A percentile compares a stretch with the other conserved stretches of the same genome.
Conservation (phyloP, 2,797 vertebrate genomes). For the Knipowitschia caucasica region DNA sequence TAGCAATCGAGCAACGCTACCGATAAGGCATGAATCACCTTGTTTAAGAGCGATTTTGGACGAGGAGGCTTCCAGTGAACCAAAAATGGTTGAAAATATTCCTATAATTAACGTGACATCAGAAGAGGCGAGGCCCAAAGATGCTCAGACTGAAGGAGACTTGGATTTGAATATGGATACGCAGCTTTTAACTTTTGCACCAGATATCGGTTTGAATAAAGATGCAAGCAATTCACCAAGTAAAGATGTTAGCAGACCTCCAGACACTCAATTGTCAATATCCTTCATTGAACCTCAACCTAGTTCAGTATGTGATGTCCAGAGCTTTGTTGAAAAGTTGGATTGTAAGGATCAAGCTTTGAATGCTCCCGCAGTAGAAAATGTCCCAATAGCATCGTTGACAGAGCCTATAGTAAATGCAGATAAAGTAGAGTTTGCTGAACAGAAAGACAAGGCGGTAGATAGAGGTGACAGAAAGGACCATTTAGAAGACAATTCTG, state of each 20-base stretch:
- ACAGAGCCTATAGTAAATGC: conserved; percentile 48
- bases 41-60: conserved; percentile 86
- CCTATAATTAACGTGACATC: conserved; percentile 72
- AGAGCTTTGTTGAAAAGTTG: conserved; percentile 37
- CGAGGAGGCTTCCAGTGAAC: conserved; percentile 83
- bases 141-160: conserved; percentile 58
- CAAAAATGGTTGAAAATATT: conserved; percentile 73
- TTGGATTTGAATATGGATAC: conserved; percentile 63
- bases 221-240: conserved; percentile 65
- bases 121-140: conserved; percentile 75
- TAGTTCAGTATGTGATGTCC: conserved; percentile 32
- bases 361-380: conserved; percentile 41
- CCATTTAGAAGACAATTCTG: conserved; percentile 31
- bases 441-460: conserved; percentile 56
- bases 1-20: conserved; percentile 68
- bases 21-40: conserved; percentile 76
- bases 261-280: conserved; percentile 4
- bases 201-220: conserved; percentile 57
- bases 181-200: conserved; percentile 61
- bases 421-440: conserved; percentile 37
- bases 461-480: conserved; percentile 40
- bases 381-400: conserved; percentile 31
- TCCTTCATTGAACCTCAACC: conserved; percentile 51
- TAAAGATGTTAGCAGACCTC: conserved; percentile 60
- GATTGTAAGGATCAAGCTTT: conserved; percentile 54